phyloP scores from a whole-genome alignment of 2,113 vertebrate species.

The Abramis brama region DNA sequence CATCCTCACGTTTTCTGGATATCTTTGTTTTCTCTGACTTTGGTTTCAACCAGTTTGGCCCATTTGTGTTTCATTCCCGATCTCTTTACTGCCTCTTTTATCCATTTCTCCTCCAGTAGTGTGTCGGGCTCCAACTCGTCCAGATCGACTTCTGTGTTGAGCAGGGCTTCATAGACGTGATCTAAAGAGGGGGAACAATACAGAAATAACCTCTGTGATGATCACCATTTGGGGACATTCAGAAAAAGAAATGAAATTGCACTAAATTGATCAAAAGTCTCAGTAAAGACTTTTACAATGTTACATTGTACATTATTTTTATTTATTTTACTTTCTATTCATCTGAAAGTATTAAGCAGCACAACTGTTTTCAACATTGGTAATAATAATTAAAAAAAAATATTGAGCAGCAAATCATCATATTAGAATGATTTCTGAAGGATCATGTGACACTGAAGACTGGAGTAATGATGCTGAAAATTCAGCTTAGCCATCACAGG shows the following conservation, averaged over 20 bases:
- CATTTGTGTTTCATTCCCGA: slow-evolving; percentile 89
- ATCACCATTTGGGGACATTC: too few relatives aligned
- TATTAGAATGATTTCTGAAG: too few relatives aligned
- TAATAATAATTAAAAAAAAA: too few relatives aligned
- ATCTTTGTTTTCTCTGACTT: slow-evolving; percentile 81
- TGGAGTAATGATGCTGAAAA: too few relatives aligned
- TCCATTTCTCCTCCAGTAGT: slow-evolving; percentile 77
- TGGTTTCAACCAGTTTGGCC: slow-evolving; percentile 78
- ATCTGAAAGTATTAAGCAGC: too few relatives aligned
- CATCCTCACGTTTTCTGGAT: slow-evolving; percentile 77
- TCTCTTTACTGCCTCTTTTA: slow-evolving; percentile 86
- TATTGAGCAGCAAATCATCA: rapidly evolving
- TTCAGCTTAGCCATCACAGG: too few relatives aligned
- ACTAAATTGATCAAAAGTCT: background rate
- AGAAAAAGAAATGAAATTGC: too few relatives aligned
- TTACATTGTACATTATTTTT: too few relatives aligned
- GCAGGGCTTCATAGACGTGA: slow-evolving; percentile 82
- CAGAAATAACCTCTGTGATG: background rate
- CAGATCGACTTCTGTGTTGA: slow-evolving; percentile 79
- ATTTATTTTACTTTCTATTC: too few relatives aligned
- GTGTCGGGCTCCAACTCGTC: slow-evolving; percentile 79
- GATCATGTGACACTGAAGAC: too few relatives aligned
- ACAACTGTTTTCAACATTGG: too few relatives aligned
- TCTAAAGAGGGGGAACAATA: slow-evolving; percentile 72
- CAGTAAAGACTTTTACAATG: background rate